These are phyloP conservation scores for Pampusana beccarii DNA, from an alignment of 2,113 vertebrate species.

Conservation along the genomic window DNA sequence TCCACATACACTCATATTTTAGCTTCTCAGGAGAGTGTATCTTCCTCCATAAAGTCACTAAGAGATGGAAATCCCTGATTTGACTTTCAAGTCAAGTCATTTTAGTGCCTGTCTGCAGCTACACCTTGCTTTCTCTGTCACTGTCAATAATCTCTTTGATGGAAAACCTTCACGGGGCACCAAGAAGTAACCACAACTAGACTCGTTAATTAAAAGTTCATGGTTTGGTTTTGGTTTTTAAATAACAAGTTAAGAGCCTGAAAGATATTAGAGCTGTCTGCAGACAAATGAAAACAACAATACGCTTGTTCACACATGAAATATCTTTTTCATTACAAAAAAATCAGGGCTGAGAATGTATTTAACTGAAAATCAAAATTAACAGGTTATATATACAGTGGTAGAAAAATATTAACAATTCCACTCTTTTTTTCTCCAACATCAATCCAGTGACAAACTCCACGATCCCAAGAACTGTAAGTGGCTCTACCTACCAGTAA, in stretches of 20 bases:
- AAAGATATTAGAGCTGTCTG: not conserved
- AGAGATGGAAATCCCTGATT: not conserved
- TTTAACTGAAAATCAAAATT: not conserved
- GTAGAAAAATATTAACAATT: not conserved
- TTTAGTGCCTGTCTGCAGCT: not conserved
- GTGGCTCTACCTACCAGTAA: not conserved
- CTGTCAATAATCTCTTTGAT: not conserved
- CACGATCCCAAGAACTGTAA: not conserved
- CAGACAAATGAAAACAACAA: rapidly evolving
- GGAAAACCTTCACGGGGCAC: not conserved
- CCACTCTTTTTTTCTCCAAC: rapidly evolving
- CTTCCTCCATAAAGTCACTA: not conserved
- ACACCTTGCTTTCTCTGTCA: not conserved
- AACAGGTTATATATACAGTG: not conserved
- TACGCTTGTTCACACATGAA: not conserved
- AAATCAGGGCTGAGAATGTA: not conserved
- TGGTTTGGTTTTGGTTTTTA: rapidly evolving
- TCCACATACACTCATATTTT: no score
- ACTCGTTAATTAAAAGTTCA: not conserved
- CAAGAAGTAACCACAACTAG: not conserved
- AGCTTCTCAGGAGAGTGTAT: no score
- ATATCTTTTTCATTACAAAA: not conserved
- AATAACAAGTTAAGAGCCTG: not conserved
- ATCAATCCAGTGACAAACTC: not conserved
- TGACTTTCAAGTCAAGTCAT: not conserved